Evolutionary conservation across 2,113 vertebrate species (phyloP), one percentile per base, ranked within the genome.

Genomic region (Melanostigma gelatinosum): DNA sequence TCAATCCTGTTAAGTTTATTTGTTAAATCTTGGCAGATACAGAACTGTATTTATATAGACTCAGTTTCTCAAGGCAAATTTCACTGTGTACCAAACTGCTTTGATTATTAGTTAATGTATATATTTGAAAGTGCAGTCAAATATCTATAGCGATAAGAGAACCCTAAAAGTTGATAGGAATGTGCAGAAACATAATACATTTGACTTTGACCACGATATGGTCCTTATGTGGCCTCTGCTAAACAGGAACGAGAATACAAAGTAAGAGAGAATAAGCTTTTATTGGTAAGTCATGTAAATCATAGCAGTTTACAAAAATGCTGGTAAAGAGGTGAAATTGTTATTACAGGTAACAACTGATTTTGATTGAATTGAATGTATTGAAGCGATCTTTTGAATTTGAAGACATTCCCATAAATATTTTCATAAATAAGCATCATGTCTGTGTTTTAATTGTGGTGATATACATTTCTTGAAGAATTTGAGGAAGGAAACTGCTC

Each of bases 351-450:
- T 22, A 9, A 77, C 48, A 78, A 52, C 6, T 2, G 58, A 79
- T 77, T 80, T 46, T 29, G 78, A 77, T 77, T 74, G 46, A 91
- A 65, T 60, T 90, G 90, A 93, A 93, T 93, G 91, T 91, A 93
- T 84, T 20, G 32, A 85, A 55, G 61, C 27, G 24, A 80, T 48
- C 40, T 75, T 87, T 90, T 84, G 11, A 90, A 81, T 85, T 77
- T 81, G 72, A 80, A 85, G 75, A 89, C 77, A 85, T 92, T 87
- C 88, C 85, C 89, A 91, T 90, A 93, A 93, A 94, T 93, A 93
- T 93, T 92, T 94, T 94, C 85, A 84, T 87, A 91, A 60, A 60
- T 66, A 85, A 73, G 3, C 22, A 4, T n/a, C 1, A 1, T n/a
- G 77, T 85, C 10, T 85, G 70, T 80, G 2, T 88, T 72, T 74